These are phyloP conservation scores for Triplophysa dalaica DNA, from an alignment of 2,113 vertebrate species.

Conservation along the genomic window DNA sequence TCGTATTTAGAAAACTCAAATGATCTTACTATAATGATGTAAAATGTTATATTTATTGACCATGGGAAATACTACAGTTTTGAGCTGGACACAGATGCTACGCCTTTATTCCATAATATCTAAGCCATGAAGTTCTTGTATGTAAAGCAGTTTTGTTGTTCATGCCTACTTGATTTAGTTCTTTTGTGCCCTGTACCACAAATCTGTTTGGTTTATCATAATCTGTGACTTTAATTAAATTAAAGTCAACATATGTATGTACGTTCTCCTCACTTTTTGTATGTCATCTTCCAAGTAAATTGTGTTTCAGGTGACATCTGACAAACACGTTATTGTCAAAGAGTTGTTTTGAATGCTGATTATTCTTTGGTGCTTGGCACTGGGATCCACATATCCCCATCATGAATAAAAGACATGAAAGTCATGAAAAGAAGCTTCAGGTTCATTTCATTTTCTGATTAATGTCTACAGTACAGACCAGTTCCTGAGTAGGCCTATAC, in stretches of 20 bases:
- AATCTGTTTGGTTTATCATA: neutral
- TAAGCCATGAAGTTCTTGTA: too few relatives aligned
- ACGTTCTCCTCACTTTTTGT: neutral
- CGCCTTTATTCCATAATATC: too few relatives aligned
- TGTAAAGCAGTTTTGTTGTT: neutral
- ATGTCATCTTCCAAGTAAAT: neutral
- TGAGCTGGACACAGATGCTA: neutral
- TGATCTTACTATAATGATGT: neutral
- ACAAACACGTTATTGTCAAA: neutral
- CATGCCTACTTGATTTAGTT: neutral
- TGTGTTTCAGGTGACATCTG: neutral
- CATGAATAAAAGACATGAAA: constrained; percentile 22
- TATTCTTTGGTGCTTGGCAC: neutral
- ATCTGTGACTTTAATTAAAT: neutral
- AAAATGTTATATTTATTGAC: neutral
- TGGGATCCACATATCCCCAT: neutral
- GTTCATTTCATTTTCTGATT: neutral
- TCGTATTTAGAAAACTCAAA: neutral
- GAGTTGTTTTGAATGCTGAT: neutral
- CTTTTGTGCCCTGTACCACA: too few relatives aligned
- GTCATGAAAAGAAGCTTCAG: neutral
- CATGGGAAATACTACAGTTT: neutral
- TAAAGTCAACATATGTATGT: neutral
- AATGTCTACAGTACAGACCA: too few relatives aligned
- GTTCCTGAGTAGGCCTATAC: too few relatives aligned